These are phyloP conservation scores for Pseudorhombus dupliciocellatus DNA, from an alignment of 2,113 vertebrate species.

Conservation along the genomic window DNA sequence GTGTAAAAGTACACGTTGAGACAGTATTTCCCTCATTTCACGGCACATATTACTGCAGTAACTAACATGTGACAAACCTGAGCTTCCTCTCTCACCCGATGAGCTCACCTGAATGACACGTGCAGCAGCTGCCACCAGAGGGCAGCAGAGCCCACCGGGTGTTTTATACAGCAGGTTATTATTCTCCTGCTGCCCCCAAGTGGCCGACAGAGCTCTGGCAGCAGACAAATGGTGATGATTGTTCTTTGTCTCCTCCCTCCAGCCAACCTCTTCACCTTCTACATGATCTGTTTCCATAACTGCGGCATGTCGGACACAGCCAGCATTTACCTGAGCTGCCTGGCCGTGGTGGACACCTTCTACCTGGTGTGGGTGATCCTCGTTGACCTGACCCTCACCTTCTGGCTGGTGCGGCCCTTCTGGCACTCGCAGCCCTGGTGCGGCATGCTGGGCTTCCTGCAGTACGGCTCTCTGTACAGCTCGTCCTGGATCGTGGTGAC, in stretches of 20 bases:
- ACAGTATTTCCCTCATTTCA: too few relatives aligned
- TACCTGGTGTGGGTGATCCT: constrained; percentile 83
- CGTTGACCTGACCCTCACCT: constrained; percentile 80
- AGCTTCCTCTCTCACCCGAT: too few relatives aligned
- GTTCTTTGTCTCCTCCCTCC: constrained; percentile 6
- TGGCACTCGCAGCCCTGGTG: constrained; percentile 82
- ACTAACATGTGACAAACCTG: too few relatives aligned
- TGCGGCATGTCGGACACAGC: constrained; percentile 81
- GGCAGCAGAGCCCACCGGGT: too few relatives aligned
- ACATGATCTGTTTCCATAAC: constrained; percentile 79
- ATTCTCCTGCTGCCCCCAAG: neutral
- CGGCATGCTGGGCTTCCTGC: constrained; percentile 73
- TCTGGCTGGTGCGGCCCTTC: constrained; percentile 78
- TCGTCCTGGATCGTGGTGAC: constrained; percentile 83
- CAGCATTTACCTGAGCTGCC: constrained; percentile 77
- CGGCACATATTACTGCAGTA: too few relatives aligned
- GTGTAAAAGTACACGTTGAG: too few relatives aligned
- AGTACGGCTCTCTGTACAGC: constrained; percentile 79
- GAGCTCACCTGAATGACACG: too few relatives aligned
- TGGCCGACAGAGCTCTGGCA: neutral
- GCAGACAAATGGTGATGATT: neutral
- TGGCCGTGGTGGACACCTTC: constrained; percentile 78
- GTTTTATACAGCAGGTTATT: too few relatives aligned
- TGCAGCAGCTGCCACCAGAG: too few relatives aligned
- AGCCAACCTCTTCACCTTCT: constrained; percentile 85